Base-by-base conservation (phyloP, 1,140 invertebrate genomes). In the Halesus radiatus region DNA sequence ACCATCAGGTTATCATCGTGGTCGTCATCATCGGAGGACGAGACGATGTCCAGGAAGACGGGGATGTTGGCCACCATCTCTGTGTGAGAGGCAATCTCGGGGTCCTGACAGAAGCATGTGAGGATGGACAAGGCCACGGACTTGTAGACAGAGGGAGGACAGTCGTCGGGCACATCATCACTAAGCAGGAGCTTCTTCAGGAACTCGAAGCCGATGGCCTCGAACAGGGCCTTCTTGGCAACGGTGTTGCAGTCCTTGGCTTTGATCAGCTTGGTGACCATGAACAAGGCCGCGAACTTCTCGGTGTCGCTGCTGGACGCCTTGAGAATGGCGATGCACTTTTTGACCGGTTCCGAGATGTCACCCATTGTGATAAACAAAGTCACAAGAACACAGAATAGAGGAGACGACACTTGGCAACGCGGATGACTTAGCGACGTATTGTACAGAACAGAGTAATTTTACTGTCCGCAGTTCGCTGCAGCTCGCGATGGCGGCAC, bases 211-310 rank as follows among this genome's bases (percentile, higher is more conserved):
- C 96, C 96, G 82, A 98, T 97, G 0, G 95, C 94, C 88, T 97
- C 94, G 85, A 97, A 97, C 0, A 98, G 88, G n/a, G 94, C 89
- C 84, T 94, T 94, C 84, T 95, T 96, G 8, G 92, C 91, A 10
- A 88, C 87, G 1, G 92, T 86, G 78, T 92, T 93, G 84, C 95
- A 95, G 83, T 96, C 93, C 84, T 94, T 94, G 75, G 92, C 93
- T 86, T 96, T 95, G 7, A 97, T 92, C 68, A 97, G 85, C 87
- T 97, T 97, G 0, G 96, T 96, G 29, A 97, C 95, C 93, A 97
- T 94, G 86, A 97, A 96, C 2, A 98, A 89, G 0, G 94, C 95
- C 7, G 96, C 96, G 87, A 98, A 96, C 88, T 97, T 97, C 88
- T 98, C 96, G 0, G 95, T 97, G 87, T 97, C 96, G 84, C 92